Conservation (phyloP, 2,797 vertebrate genomes). For the Chloroceryle amazona region DNA sequence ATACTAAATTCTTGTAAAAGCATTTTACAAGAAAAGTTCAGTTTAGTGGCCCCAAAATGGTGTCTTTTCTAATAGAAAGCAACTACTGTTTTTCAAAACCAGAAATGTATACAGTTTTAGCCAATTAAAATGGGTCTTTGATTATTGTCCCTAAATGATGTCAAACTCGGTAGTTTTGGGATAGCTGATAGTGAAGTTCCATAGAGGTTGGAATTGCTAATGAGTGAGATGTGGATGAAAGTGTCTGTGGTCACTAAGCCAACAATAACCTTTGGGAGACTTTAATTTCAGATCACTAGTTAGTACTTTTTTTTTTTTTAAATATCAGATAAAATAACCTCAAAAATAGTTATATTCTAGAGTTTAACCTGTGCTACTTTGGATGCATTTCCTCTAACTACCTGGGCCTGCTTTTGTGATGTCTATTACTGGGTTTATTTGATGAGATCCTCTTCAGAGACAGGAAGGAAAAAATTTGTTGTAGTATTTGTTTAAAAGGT, state of each 20-base stretch:
- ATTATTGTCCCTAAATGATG: background rate
- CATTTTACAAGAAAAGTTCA: background rate
- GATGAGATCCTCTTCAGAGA: background rate
- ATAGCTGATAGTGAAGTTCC: background rate
- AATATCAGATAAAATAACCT: background rate
- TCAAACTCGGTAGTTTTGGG: background rate
- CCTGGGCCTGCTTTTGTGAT: background rate
- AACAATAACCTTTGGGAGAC: background rate
- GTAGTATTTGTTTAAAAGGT: background rate
- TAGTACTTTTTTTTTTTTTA: background rate
- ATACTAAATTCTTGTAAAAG: background rate
- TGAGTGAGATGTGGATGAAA: background rate
- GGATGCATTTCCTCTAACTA: background rate
- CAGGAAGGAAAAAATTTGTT: background rate
- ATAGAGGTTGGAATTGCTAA: background rate
- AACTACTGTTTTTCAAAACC: background rate
- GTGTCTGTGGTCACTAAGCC: background rate
- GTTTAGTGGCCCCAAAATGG: rapidly evolving
- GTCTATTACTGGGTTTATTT: background rate
- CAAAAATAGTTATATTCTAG: background rate
- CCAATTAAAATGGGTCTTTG: background rate
- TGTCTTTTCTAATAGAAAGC: background rate
- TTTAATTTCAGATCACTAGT: background rate
- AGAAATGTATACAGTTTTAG: background rate
- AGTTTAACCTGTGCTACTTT: background rate